A percentile compares a stretch with the other conserved stretches of the same genome.
Evolutionary conservation across 2,113 vertebrate species (phyloP).

Genomic region (Gyps fulvus): DNA sequence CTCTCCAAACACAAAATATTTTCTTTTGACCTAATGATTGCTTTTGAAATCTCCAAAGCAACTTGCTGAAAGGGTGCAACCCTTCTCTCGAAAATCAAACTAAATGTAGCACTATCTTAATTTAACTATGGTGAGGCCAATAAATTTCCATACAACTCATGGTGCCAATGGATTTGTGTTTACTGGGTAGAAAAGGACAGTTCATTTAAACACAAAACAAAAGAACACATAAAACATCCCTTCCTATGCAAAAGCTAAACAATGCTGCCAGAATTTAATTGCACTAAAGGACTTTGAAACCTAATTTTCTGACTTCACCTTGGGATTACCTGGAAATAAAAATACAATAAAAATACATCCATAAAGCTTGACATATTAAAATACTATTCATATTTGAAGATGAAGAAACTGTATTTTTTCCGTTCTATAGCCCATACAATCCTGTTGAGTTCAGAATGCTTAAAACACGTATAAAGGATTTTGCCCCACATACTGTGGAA

Average conservation of each 20-base stretch:
- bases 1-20: background rate
- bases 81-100: background rate
- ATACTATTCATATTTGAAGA: background rate
- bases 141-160: background rate
- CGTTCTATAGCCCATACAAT: background rate
- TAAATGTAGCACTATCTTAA: background rate
- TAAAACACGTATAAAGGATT: background rate
- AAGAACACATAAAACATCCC: background rate
- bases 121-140: background rate
- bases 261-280: background rate
- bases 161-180: background rate
- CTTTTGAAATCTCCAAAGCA: background rate
- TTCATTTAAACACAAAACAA: background rate
- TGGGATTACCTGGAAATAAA: background rate
- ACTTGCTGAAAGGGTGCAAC: background rate
- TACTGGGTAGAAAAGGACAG: background rate
- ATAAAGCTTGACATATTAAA: background rate
- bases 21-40: background rate
- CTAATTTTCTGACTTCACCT: background rate
- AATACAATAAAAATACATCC: background rate
- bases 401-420: background rate
- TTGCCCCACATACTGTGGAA: background rate
- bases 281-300: background rate
- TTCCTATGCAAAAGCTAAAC: background rate
- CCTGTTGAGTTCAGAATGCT: background rate